A percentile compares a stretch with the other conserved stretches of the same genome.
Evolutionary conservation across 2,797 vertebrate species (phyloP).

Genomic region (Coendou prehensilis): DNA sequence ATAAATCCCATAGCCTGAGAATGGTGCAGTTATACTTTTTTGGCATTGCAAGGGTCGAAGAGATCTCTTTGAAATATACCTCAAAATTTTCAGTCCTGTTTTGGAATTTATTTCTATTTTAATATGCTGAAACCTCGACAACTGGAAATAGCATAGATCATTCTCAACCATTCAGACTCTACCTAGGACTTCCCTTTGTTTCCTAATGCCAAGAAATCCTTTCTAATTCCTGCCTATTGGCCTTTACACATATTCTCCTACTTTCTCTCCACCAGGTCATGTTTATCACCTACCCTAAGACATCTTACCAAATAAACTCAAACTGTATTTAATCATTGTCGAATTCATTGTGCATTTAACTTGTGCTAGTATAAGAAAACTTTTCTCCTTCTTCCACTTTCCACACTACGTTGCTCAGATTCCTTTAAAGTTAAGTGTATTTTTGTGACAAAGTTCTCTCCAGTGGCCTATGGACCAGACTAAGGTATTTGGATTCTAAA

Average conservation of each 20-base stretch:
- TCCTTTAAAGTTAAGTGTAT: not conserved
- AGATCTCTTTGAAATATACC: not conserved
- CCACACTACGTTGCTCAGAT: not conserved
- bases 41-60: not conserved
- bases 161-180: not conserved
- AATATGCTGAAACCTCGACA: not conserved
- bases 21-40: not conserved
- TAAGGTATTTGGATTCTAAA: not conserved
- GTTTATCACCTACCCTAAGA: not conserved
- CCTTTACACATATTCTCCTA: not conserved
- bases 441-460: conserved; percentile 1
- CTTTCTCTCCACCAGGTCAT: not conserved
- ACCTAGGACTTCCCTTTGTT: not conserved
- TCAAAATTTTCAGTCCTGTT: not conserved
- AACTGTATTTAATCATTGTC: not conserved
- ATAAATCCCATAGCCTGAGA: not conserved
- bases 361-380: not conserved
- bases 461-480: not conserved
- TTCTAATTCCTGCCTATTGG: not conserved
- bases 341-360: not conserved
- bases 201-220: not conserved
- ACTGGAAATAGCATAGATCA: not conserved
- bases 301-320: not conserved
- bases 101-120: conserved; percentile 56
- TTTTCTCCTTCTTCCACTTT: not conserved